Conservation (phyloP, 2,888 invertebrate genomes). For the Erannis defoliaria region DNA sequence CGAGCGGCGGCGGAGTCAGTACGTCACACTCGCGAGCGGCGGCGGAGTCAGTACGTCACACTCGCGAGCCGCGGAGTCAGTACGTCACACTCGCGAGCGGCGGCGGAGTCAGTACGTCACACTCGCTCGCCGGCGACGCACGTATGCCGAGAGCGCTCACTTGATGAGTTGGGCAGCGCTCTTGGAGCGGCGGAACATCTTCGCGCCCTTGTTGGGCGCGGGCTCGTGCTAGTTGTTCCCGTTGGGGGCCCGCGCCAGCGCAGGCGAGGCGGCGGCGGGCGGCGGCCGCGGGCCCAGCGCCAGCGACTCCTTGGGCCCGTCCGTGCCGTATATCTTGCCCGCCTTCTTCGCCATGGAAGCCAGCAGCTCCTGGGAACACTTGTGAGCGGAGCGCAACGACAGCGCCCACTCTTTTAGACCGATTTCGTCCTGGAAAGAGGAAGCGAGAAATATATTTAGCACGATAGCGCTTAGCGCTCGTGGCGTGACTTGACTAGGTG, state of each 20-base stretch:
- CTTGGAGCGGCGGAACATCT: constrained; percentile 86
- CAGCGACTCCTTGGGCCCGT: constrained; percentile 76
- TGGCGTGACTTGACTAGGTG: too few relatives aligned
- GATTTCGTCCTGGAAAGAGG: constrained; percentile 93
- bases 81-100: too few relatives aligned
- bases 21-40: neutral
- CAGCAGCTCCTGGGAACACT: constrained; percentile 97
- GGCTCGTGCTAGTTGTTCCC: constrained; percentile 84
- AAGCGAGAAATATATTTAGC: neutral
- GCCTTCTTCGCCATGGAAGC: constrained; percentile 99
- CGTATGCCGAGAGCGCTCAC: constrained; percentile 56
- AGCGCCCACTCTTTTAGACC: constrained; percentile 99
- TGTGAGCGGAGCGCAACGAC: constrained; percentile 97
- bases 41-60: too few relatives aligned
- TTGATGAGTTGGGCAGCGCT: constrained; percentile 86
- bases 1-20: neutral
- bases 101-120: too few relatives aligned
- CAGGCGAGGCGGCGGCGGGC: constrained; percentile 59
- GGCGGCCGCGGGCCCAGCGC: constrained; percentile 50
- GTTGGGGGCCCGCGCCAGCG: constrained; percentile 70
- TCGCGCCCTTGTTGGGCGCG: constrained; percentile 83
- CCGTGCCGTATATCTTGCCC: constrained; percentile 98
- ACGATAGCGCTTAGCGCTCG: too few relatives aligned
- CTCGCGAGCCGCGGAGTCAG: neutral
- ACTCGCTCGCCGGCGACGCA: constrained; percentile 14